These are phyloP conservation scores for Limanda limanda DNA, from an alignment of 2,113 vertebrate species.

Conservation along the genomic window DNA sequence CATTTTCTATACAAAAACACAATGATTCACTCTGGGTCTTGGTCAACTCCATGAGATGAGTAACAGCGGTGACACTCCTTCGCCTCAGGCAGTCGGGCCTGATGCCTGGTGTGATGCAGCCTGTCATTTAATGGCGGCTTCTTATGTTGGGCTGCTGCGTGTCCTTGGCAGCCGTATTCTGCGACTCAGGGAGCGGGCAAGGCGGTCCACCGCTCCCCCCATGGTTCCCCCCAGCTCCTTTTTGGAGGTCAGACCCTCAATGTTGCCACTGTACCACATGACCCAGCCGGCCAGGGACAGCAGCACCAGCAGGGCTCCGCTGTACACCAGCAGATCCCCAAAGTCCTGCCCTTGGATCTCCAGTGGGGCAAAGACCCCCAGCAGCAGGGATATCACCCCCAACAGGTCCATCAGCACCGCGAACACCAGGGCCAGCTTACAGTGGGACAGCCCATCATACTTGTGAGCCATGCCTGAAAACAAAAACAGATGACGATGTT, in stretches of 20 bases:
- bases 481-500: background rate
- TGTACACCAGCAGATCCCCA: slow-evolving; percentile 90
- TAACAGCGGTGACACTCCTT: slow-evolving; percentile 1
- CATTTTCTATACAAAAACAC: background rate
- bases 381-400: slow-evolving; percentile 83
- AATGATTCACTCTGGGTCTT: background rate
- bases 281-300: slow-evolving; percentile 90
- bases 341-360: slow-evolving; percentile 86
- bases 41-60: background rate
- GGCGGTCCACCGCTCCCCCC: slow-evolving; percentile 73
- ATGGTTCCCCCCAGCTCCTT: slow-evolving; percentile 64
- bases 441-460: slow-evolving; percentile 84
- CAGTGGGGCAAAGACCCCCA: slow-evolving; percentile 88
- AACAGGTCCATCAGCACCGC: slow-evolving; percentile 87
- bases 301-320: slow-evolving; percentile 87
- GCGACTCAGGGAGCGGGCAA: slow-evolving; percentile 79
- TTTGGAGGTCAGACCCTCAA: slow-evolving; percentile 80
- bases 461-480: slow-evolving; percentile 69
- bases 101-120: background rate
- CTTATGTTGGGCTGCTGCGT: slow-evolving; percentile 66
- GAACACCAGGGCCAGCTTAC: slow-evolving; percentile 86
- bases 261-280: slow-evolving; percentile 94
- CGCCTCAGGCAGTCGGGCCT: slow-evolving; percentile 13
- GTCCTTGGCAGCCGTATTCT: slow-evolving; percentile 67
- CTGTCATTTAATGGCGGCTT: background rate